These are phyloP conservation scores for Eupelmus urozonus DNA, from an alignment of 2,888 invertebrate genomes.

Conservation along the genomic window DNA sequence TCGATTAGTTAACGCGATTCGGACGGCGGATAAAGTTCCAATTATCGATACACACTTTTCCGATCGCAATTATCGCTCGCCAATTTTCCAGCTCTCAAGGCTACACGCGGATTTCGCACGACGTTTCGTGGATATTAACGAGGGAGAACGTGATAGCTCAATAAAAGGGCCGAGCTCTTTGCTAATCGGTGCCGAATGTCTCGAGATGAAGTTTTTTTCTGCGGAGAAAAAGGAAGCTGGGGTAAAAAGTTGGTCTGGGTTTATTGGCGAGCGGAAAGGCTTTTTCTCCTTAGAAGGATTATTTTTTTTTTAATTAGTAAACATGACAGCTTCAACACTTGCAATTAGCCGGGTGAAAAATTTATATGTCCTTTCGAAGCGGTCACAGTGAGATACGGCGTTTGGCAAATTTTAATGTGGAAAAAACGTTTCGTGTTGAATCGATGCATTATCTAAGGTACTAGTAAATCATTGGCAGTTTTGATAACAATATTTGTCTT, in stretches of 20 bases:
- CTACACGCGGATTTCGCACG: conserved; percentile 33
- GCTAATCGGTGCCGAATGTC: conserved; percentile 23
- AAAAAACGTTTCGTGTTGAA: neutral
- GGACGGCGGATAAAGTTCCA: conserved; percentile 36
- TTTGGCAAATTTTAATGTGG: neutral
- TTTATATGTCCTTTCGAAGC: neutral
- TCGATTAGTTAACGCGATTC: conserved; percentile 24
- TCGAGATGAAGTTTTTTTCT: neutral
- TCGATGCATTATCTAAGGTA: no score
- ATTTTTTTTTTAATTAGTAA: conserved; percentile 51
- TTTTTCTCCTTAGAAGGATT: neutral
- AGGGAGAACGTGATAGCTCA: conserved; percentile 45
- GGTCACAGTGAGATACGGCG: neutral
- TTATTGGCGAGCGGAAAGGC: neutral
- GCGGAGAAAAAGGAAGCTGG: neutral
- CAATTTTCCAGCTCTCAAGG: conserved; percentile 13
- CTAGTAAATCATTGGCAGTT: neutral
- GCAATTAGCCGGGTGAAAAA: conserved; percentile 34
- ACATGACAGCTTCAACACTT: conserved; percentile 42
- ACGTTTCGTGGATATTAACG: conserved; percentile 35
- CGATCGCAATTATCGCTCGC: conserved; percentile 13
- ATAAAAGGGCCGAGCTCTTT: conserved; percentile 45
- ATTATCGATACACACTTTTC: conserved; percentile 46
- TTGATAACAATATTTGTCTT: neutral
- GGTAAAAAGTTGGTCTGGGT: neutral